Percentiles rank a stretch among this genome's conserved stretches.
These are phyloP conservation scores for Artibeus lituratus DNA, from an alignment of 2,797 vertebrate species.

Conservation along the genomic window DNA sequence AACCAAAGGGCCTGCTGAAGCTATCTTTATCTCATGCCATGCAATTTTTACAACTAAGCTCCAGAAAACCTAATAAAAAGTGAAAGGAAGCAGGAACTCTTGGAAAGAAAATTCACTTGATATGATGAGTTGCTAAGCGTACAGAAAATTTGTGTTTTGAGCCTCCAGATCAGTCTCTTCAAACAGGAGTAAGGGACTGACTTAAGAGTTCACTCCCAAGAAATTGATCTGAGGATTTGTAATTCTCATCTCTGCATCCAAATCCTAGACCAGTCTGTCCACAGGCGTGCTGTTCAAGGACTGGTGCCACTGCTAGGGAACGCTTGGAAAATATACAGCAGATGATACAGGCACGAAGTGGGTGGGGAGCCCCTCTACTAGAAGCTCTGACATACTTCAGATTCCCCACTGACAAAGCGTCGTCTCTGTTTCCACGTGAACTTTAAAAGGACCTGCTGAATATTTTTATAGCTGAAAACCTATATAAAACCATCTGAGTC, in stretches of 20 bases:
- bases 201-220: neutral
- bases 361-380: neutral
- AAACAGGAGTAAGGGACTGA: neutral
- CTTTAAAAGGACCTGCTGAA: neutral
- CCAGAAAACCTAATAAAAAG: neutral
- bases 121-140: neutral
- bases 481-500: neutral
- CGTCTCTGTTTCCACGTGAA: neutral
- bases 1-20: neutral
- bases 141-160: neutral
- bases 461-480: neutral
- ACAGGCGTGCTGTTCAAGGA: neutral
- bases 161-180: neutral
- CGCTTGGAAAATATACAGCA: neutral
- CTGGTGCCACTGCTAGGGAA: neutral
- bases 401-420: neutral
- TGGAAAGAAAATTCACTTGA: neutral
- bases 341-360: neutral
- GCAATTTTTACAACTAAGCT: neutral
- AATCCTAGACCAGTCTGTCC: neutral
- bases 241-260: neutral
- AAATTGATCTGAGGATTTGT: neutral
- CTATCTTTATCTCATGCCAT: neutral
- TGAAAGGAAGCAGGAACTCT: neutral
- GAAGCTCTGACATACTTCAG: neutral